Conservation (phyloP, 2,797 vertebrate genomes). For the Lindbergichthys nudifrons region DNA sequence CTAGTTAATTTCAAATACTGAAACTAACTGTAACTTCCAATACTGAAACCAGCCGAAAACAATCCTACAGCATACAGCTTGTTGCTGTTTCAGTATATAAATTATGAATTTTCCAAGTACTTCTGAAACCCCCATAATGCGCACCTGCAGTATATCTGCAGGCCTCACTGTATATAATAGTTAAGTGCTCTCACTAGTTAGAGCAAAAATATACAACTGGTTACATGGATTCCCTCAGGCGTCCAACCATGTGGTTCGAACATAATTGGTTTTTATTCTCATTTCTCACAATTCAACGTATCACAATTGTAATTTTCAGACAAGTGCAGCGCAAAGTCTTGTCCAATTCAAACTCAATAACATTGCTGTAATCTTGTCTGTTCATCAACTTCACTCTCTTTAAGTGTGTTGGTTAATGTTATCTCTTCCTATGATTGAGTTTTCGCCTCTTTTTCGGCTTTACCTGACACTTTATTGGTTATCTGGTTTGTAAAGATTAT, state of each 20-base stretch:
- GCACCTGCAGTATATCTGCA: constrained; percentile 46
- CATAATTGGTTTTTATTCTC: constrained; percentile 76
- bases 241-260: constrained; percentile 70
- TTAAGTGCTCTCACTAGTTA: constrained; percentile 73
- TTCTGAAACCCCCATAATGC: constrained; percentile 27
- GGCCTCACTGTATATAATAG: constrained; percentile 56
- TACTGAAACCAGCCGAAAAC: constrained; percentile 21
- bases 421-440: constrained; percentile 96
- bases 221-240: constrained; percentile 71
- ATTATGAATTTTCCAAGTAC: constrained; percentile 11
- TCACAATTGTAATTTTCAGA: constrained; percentile 85
- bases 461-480: constrained; percentile 95
- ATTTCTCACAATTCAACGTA: constrained; percentile 75
- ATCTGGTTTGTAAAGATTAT: constrained; percentile 99
- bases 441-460: constrained; percentile 97
- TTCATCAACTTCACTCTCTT: constrained; percentile 86
- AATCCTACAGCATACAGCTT: background rate
- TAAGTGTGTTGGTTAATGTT: constrained; percentile 93
- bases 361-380: constrained; percentile 88
- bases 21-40: constrained; percentile 40
- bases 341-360: constrained; percentile 95
- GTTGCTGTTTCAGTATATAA: constrained; percentile 15
- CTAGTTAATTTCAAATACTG: constrained; percentile 29
- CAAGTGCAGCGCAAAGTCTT: constrained; percentile 91
- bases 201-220: constrained; percentile 76